Percentiles rank a stretch among this genome's conserved stretches.
Evolutionary conservation across 2,888 invertebrate genomes (phyloP).

Genomic region (Clanis bilineata): DNA sequence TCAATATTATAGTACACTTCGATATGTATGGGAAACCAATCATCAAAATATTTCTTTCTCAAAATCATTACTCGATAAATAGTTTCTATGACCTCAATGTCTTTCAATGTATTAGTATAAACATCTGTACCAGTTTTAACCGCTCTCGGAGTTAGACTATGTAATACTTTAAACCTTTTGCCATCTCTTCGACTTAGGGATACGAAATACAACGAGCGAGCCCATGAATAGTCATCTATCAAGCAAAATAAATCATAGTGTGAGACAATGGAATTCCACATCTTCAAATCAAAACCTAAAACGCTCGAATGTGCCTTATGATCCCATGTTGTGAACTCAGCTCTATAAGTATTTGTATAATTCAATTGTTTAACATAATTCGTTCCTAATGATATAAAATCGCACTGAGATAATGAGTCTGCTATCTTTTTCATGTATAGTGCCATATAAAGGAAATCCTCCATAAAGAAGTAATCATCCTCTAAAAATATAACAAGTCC

Average conservation of each 20-base stretch:
- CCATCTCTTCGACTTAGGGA: slow-evolving; percentile 48
- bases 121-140: slow-evolving; percentile 35
- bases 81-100: slow-evolving; percentile 33
- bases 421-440: slow-evolving; percentile 48
- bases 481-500: slow-evolving; percentile 52
- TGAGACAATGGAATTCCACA: slow-evolving; percentile 55
- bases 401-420: slow-evolving; percentile 39
- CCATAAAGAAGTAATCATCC: slow-evolving; percentile 45
- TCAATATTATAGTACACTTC: slow-evolving; percentile 48
- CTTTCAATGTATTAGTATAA: slow-evolving; percentile 24
- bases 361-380: slow-evolving; percentile 21
- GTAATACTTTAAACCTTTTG: slow-evolving; percentile 47
- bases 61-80: slow-evolving; percentile 34
- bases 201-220: slow-evolving; percentile 48
- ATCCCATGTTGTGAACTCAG: slow-evolving; percentile 47
- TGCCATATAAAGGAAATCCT: slow-evolving; percentile 57
- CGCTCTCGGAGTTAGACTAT: slow-evolving; percentile 46
- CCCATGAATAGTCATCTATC: slow-evolving; percentile 57
- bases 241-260: slow-evolving; percentile 56
- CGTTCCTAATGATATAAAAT: slow-evolving; percentile 48
- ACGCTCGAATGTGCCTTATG: slow-evolving; percentile 43
- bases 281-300: slow-evolving; percentile 46
- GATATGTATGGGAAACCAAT: slow-evolving; percentile 44
- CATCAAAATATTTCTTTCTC: slow-evolving; percentile 26
- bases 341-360: slow-evolving; percentile 28